Conservation (phyloP, 2,113 vertebrate species). For the Capreolus pygargus region DNA sequence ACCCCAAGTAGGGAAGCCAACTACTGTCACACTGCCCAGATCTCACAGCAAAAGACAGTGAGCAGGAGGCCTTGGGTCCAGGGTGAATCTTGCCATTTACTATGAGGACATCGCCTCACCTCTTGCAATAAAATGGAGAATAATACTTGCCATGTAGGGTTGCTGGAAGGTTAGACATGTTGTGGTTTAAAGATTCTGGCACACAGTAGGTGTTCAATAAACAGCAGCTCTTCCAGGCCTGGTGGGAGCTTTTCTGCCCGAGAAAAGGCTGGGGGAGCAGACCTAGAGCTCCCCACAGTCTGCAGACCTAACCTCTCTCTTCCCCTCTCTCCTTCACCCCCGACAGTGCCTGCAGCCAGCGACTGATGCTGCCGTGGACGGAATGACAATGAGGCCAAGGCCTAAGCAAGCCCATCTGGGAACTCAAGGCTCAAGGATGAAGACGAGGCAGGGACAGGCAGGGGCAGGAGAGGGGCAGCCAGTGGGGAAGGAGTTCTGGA, state of each 20-base stretch:
- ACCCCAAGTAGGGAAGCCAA: not conserved
- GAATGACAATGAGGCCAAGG: constrained; percentile 60
- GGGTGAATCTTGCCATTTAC: not conserved
- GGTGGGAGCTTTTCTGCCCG: not conserved
- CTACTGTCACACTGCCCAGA: not conserved
- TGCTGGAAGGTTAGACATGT: not conserved
- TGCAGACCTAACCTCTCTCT: not conserved
- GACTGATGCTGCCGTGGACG: not conserved
- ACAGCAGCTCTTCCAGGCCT: not conserved
- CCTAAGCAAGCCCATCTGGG: not conserved
- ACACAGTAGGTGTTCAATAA: not conserved
- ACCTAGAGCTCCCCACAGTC: not conserved
- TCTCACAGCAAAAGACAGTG: not conserved
- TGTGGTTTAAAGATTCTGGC: not conserved
- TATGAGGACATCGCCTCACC: fast-evolving
- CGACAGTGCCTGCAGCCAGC: constrained; percentile 19
- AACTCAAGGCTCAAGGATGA: not conserved
- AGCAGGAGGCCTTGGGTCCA: too few species aligned
- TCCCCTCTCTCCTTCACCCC: not conserved
- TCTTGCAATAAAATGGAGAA: not conserved
- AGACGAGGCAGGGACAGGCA: not conserved
- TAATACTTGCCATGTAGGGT: not conserved
- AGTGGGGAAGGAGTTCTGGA: not conserved
- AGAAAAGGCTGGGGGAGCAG: not conserved
- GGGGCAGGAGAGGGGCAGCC: not conserved